phyloP scores from a whole-genome alignment of 2,888 invertebrate genomes.

The Cheilosia soror region DNA sequence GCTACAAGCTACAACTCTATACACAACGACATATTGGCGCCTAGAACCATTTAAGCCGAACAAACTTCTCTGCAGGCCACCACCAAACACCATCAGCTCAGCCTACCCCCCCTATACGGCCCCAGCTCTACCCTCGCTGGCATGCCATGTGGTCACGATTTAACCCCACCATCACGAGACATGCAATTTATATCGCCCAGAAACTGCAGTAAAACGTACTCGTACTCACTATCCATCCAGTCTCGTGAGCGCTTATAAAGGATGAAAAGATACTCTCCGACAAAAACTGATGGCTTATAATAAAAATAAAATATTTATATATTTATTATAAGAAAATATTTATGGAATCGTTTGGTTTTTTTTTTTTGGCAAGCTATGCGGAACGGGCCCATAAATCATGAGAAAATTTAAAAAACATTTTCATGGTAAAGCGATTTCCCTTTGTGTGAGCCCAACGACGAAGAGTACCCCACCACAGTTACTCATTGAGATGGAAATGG shows the following conservation, averaged over 20 bases:
- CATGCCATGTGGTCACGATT: slow-evolving; percentile 61
- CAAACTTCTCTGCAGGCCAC: slow-evolving; percentile 3
- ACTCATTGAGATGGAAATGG: slow-evolving; percentile 11
- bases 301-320: slow-evolving; percentile 59
- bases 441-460: slow-evolving; percentile 11
- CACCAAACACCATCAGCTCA: background rate
- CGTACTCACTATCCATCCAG: background rate
- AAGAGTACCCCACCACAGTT: background rate
- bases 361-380: slow-evolving; percentile 53
- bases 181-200: slow-evolving; percentile 45
- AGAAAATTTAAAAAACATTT: slow-evolving; percentile 30
- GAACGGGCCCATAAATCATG: slow-evolving; percentile 56
- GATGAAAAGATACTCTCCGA: slow-evolving; percentile 7
- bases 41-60: slow-evolving; percentile 47
- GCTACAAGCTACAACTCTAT: no score
- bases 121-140: background rate
- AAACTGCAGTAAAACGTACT: slow-evolving; percentile 53
- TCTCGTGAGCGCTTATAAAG: background rate
- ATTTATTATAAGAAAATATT: slow-evolving; percentile 31
- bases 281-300: slow-evolving; percentile 36
- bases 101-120: background rate
- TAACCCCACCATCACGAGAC: slow-evolving; percentile 39
- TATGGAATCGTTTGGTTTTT: slow-evolving; percentile 2
- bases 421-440: slow-evolving; percentile 51
- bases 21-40: slow-evolving; percentile 68